These are phyloP conservation scores for Brenthis hecate DNA, from an alignment of 2,888 invertebrate genomes.

Conservation along the genomic window DNA sequence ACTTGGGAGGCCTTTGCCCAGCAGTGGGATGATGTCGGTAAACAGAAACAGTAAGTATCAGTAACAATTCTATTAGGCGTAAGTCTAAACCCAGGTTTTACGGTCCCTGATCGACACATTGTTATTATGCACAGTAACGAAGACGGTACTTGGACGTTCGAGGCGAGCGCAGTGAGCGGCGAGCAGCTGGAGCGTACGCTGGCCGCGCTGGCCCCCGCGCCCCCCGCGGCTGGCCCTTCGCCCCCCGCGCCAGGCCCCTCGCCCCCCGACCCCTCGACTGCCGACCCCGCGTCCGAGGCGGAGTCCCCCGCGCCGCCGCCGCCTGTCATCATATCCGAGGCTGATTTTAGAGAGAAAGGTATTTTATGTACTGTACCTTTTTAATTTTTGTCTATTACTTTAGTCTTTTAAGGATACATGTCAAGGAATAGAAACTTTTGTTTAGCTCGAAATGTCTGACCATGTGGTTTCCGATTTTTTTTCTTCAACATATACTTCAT, in stretches of 20 bases:
- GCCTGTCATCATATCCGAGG: constrained; percentile 73
- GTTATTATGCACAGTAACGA: constrained; percentile 46
- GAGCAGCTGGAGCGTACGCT: constrained; percentile 52
- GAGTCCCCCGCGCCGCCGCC: constrained; percentile 54
- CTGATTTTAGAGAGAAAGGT: constrained; percentile 77
- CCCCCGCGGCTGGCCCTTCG: constrained; percentile 35
- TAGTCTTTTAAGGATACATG: not conserved
- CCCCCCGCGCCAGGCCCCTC: constrained; percentile 34
- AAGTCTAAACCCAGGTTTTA: too few relatives aligned
- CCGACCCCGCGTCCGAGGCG: not conserved
- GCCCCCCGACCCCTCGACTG: not conserved
- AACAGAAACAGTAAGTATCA: too few relatives aligned
- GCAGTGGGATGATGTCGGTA: too few relatives aligned
- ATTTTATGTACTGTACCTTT: not conserved
- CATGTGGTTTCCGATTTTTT: too few relatives aligned
- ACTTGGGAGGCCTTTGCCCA: too few relatives aligned
- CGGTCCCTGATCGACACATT: too few relatives aligned
- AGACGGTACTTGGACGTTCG: constrained; percentile 52
- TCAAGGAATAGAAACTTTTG: too few relatives aligned
- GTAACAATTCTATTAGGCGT: too few relatives aligned
- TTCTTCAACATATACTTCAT: too few relatives aligned
- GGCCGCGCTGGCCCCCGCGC: constrained; percentile 40
- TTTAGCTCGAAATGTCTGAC: too few relatives aligned
- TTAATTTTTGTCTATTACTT: not conserved
- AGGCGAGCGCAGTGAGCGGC: constrained; percentile 53